phyloP scores from a whole-genome alignment of 2,797 vertebrate species.

The Manis pentadactyla region DNA sequence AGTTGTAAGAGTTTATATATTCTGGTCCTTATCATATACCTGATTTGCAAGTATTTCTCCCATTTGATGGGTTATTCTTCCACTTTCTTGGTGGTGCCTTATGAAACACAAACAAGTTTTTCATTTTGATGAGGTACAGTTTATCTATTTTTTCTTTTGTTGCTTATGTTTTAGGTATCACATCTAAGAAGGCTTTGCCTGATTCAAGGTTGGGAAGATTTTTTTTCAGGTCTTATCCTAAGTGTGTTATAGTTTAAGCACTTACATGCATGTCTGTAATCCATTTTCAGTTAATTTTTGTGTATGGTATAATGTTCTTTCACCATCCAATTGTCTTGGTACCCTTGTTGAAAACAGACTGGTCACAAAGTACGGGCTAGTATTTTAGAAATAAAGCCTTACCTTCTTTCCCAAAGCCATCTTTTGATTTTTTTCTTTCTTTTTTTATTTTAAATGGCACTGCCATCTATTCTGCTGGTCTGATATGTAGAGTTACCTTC shows the following conservation, averaged over 20 bases:
- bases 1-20: background rate
- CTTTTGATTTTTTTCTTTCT: background rate
- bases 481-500: background rate
- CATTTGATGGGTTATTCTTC: background rate
- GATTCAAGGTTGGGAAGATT: background rate
- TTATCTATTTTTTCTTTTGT: background rate
- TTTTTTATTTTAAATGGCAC: background rate
- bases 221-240: background rate
- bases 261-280: background rate
- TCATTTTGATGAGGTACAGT: background rate
- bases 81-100: background rate
- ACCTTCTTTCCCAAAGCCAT: background rate
- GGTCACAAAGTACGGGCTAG: background rate
- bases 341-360: background rate
- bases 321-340: background rate
- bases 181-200: background rate
- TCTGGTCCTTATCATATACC: background rate
- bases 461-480: background rate
- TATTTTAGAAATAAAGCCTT: conserved; percentile 13
- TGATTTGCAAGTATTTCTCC: conserved; percentile 10
- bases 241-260: background rate
- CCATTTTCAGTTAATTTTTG: background rate
- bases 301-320: background rate
- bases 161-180: background rate
- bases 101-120: background rate